These are phyloP conservation scores for Emys orbicularis DNA, from an alignment of 2,797 vertebrate genomes.

Conservation along the genomic window DNA sequence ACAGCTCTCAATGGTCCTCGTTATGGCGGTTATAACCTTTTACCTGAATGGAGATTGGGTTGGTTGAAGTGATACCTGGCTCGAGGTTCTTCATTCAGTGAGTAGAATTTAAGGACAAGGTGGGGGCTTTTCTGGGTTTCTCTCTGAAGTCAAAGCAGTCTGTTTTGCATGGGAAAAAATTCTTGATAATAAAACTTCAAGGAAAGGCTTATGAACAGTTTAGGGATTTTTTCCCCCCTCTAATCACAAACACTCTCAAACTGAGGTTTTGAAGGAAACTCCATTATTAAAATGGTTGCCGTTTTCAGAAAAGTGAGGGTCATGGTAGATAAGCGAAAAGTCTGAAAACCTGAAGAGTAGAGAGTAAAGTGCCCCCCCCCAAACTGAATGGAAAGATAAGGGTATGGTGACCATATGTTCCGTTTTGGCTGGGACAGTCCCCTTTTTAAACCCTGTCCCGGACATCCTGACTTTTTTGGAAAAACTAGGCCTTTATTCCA, in stretches of 20 bases:
- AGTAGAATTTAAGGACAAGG: not conserved
- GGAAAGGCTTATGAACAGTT: not conserved
- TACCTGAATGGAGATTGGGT: not conserved
- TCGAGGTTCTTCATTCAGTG: fast-evolving
- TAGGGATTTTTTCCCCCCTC: not conserved
- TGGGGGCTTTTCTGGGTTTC: fast-evolving
- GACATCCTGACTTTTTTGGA: too few species aligned
- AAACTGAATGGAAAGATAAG: slow-evolving; percentile 17
- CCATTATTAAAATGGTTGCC: not conserved
- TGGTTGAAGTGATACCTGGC: not conserved
- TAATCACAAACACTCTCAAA: not conserved
- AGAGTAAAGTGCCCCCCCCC: not conserved
- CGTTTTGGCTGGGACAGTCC: too few species aligned
- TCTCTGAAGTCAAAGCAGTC: not conserved
- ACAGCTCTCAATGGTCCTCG: not conserved
- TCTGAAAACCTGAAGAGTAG: not conserved
- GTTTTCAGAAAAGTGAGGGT: slow-evolving; percentile 2
- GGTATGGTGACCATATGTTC: too few species aligned
- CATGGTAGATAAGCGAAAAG: not conserved
- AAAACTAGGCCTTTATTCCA: too few species aligned
- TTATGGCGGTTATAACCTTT: not conserved
- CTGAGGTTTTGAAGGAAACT: not conserved
- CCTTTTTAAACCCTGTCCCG: too few species aligned
- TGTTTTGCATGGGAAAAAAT: slow-evolving; percentile 1
- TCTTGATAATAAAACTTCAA: slow-evolving; percentile 32